Evolutionary conservation across 2,888 invertebrate species (phyloP).

Genomic region (Oegoconia quadripuncta): DNA sequence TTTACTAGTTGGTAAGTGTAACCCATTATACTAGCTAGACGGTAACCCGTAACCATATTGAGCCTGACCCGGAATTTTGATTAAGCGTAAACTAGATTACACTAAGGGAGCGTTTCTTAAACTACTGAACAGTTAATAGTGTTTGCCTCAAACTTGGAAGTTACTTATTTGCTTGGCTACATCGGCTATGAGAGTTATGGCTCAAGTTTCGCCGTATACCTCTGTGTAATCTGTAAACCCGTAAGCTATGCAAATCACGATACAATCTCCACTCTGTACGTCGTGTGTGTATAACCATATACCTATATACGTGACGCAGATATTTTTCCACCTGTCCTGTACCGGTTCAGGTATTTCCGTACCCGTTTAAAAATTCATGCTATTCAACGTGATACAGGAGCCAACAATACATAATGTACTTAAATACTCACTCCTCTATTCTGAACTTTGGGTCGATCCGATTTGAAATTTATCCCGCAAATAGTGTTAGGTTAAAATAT

Average conservation of each 20-base stretch:
- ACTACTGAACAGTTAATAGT: conserved; percentile 69
- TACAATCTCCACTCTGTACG: conserved; percentile 29
- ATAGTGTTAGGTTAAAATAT: no score
- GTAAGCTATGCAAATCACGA: conserved; percentile 56
- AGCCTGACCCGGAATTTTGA: conserved; percentile 68
- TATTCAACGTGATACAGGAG: no score
- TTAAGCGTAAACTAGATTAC: conserved; percentile 70
- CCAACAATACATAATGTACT: no score
- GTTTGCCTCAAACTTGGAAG: conserved; percentile 60
- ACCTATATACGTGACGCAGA: no score
- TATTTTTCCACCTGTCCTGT: conserved; percentile 1
- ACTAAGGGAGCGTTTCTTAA: conserved; percentile 64
- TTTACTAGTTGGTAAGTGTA: conserved; percentile 31
- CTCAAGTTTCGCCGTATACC: conserved; percentile 42
- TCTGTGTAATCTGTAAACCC: conserved; percentile 40
- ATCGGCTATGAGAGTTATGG: conserved; percentile 50
- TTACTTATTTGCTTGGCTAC: conserved; percentile 61
- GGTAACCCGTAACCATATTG: conserved; percentile 49
- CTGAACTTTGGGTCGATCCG: no score
- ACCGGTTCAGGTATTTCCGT: not conserved
- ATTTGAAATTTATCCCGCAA: no score
- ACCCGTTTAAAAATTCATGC: not conserved
- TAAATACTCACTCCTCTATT: no score
- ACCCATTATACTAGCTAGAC: conserved; percentile 36
- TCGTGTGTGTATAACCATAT: no score